phyloP scores from a whole-genome alignment of 2,888 invertebrate species.

The Oxytorus armatus region DNA sequence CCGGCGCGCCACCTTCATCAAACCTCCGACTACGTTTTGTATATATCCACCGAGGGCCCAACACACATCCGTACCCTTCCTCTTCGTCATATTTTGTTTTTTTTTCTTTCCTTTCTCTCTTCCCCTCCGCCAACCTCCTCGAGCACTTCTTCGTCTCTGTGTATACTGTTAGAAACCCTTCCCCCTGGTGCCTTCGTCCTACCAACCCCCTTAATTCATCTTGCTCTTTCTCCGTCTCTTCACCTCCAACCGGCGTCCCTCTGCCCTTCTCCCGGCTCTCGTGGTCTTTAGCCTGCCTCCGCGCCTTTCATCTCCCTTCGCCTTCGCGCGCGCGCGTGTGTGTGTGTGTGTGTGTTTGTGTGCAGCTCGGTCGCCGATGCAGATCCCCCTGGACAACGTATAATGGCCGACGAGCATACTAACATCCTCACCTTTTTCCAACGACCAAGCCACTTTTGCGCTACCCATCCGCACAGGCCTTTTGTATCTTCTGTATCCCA shows the following conservation, averaged over 20 bases:
- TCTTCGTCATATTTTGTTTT: conserved; percentile 22
- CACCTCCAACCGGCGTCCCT: not conserved
- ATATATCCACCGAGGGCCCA: conserved; percentile 3
- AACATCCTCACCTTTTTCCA: conserved; percentile 51
- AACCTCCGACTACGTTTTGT: conserved; percentile 14
- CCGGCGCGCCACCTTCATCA: conserved; percentile 48
- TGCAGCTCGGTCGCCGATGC: conserved; percentile 49
- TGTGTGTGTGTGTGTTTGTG: not conserved
- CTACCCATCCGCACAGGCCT: not conserved
- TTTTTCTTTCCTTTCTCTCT: too few species aligned
- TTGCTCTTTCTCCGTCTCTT: conserved; percentile 29
- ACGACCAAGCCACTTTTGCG: conserved; percentile 32
- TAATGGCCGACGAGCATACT: conserved; percentile 62
- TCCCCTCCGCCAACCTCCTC: too few species aligned
- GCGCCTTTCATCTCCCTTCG: conserved; percentile 44
- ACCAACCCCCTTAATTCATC: conserved; percentile 61
- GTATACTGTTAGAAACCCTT: conserved; percentile 68
- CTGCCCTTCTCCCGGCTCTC: conserved; percentile 32
- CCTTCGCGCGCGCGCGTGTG: too few species aligned
- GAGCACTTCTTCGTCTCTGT: conserved; percentile 60
- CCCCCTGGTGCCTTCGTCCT: conserved; percentile 66
- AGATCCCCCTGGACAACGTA: conserved; percentile 58
- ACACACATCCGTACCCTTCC: conserved; percentile 1
- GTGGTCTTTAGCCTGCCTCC: conserved; percentile 46
- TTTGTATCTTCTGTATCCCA: not conserved